Conservation (phyloP, 2,888 invertebrate genomes). For the Lasioglossum figueresi region DNA sequence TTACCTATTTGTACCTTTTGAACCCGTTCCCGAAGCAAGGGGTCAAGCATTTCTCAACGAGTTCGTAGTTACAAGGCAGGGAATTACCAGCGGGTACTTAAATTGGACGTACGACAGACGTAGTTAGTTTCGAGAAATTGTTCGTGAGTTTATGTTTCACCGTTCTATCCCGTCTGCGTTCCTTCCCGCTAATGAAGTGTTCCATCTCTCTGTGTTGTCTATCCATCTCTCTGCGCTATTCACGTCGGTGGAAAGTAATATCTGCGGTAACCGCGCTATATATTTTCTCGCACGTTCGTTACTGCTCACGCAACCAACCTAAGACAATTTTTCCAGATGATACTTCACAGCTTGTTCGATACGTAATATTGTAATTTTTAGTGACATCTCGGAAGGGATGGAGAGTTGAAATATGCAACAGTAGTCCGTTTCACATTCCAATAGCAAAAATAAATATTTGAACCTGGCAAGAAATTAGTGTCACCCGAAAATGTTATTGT, state of each 20-base stretch:
- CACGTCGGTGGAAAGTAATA: conserved; percentile 29
- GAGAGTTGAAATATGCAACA: no score
- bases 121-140: conserved; percentile 28
- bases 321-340: background rate
- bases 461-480: background rate
- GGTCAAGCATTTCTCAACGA: background rate
- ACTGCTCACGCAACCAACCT: background rate
- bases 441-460: background rate
- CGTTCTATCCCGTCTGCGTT: conserved; percentile 4
- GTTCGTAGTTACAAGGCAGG: background rate
- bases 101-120: conserved; percentile 13
- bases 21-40: background rate
- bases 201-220: conserved; percentile 20
- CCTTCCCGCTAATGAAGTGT: conserved; percentile 43
- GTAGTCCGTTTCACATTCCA: background rate
- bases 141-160: conserved; percentile 21
- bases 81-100: background rate
- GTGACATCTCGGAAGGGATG: no score
- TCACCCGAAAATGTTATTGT: background rate
- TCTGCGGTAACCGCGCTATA: background rate
- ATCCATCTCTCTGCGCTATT: conserved; percentile 31
- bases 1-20: background rate
- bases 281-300: background rate
- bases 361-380: no score
- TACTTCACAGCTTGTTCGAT: background rate